phyloP scores from a whole-genome alignment of 1,140 invertebrate genomes.

The Zophobas atratus region DNA sequence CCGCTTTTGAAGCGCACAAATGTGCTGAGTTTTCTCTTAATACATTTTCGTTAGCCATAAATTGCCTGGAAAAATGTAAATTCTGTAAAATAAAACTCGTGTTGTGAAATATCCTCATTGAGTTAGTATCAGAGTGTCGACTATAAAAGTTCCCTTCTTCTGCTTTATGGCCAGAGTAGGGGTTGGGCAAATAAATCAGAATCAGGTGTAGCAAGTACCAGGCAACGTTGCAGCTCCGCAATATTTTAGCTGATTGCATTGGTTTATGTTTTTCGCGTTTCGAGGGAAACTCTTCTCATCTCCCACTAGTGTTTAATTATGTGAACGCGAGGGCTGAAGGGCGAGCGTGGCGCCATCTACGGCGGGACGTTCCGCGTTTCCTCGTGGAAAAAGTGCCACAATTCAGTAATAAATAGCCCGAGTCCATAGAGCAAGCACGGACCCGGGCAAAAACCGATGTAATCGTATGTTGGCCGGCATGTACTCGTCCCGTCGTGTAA shows the following conservation, averaged over 20 bases:
- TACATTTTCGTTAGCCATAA: conserved; percentile 6
- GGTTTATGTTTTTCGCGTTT: conserved; percentile 21
- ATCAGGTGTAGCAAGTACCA: conserved; percentile 56
- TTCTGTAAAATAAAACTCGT: conserved; percentile 57
- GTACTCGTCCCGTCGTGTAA: conserved; percentile 49
- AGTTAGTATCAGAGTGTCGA: conserved; percentile 57
- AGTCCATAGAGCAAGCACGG: conserved; percentile 38
- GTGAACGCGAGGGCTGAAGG: conserved; percentile 25
- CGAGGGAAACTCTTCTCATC: conserved; percentile 17
- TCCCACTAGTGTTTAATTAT: conserved; percentile 10
- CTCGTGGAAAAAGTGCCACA: conserved; percentile 40
- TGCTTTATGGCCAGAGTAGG: conserved; percentile 57
- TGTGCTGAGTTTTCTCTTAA: neutral
- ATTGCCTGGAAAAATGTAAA: conserved; percentile 55
- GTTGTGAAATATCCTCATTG: conserved; percentile 62
- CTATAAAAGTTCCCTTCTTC: conserved; percentile 60
- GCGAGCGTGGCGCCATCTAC: conserved; percentile 16
- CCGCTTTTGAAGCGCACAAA: neutral
- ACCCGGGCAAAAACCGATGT: conserved; percentile 47
- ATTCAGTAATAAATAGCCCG: conserved; percentile 43
- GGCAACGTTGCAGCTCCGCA: conserved; percentile 19
- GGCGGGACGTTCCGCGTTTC: conserved; percentile 6
- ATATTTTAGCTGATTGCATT: conserved; percentile 43
- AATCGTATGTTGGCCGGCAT: conserved; percentile 51
- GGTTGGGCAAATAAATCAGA: conserved; percentile 60